Base-by-base conservation (phyloP, 1,140 invertebrate species). In the Leptonema lineaticorne region DNA sequence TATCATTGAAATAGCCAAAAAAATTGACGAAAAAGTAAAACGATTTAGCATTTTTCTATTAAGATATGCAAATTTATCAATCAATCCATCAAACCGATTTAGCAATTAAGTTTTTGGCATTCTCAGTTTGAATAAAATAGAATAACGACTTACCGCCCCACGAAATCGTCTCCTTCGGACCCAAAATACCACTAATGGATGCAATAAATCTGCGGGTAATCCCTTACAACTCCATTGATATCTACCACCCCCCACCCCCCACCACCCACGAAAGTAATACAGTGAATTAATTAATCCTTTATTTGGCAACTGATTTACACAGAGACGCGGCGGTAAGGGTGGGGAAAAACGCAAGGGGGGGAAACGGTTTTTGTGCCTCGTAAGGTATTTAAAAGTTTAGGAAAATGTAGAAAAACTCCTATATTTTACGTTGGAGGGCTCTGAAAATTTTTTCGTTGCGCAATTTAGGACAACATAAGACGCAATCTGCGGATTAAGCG, bases 241-340 rank as follows among this genome's bases (percentile, higher is more conserved):
- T 59, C 57, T 59, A 33, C 57, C 46, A n/a, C n/a, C n/a, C n/a
- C n/a, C n/a, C n/a, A n/a, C n/a, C n/a, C n/a, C n/a, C n/a, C n/a
- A n/a, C n/a, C n/a, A n/a, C n/a, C 57, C 57, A 29, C 33, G 57
- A 59, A 33, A 59, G 30, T 37, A 59, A 59, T 37, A 59, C 57
- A 59, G 33, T 9, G 57, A 59, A 59, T 30, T 59, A 59, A 59
- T 59, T 59, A 59, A 59, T 59, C 57, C 57, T 59, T 59, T 59
- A 59, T 59, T 28, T 29, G 30, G 57, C 28, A 6, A 30, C 28
- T 59, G 57, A 59, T 59, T 59, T 59, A 59, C 14, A 59, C n/a
- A 14, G 57, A 30, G 24, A 24, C 28, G 57, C 57, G n/a, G 33
- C 33, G 57, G 30, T 29, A 59, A 27, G 28, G 30, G 30, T 33